These are phyloP conservation scores for Erythrolamprus reginae DNA, from an alignment of 2,113 vertebrate species.

Conservation along the genomic window DNA sequence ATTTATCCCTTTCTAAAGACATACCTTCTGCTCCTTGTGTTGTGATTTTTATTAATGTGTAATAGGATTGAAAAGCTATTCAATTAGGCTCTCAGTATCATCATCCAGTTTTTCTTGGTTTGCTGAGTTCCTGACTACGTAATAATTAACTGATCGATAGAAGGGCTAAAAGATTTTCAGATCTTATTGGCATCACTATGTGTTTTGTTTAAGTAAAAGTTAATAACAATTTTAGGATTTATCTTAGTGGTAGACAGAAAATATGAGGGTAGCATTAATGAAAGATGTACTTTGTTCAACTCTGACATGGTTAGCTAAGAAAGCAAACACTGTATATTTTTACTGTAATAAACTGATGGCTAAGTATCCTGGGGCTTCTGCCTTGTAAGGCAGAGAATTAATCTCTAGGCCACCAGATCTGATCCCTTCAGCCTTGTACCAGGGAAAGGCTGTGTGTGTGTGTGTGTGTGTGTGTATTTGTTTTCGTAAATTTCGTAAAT, in stretches of 20 bases:
- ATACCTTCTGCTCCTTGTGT: neutral
- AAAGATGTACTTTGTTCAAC: neutral
- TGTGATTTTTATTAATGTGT: neutral
- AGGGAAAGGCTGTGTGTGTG: too few relatives aligned
- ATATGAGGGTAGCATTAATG: neutral
- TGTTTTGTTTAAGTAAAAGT: conserved; percentile 19
- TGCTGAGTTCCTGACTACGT: neutral
- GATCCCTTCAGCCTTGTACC: too few relatives aligned
- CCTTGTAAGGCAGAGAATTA: too few relatives aligned
- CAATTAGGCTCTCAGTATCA: neutral
- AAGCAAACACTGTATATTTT: neutral
- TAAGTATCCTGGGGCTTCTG: too few relatives aligned
- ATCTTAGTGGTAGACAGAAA: neutral
- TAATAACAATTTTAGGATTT: conserved; percentile 12
- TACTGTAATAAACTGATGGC: neutral
- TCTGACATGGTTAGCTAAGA: conserved; percentile 4
- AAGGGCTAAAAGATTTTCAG: neutral
- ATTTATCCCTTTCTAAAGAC: neutral
- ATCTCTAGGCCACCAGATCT: too few relatives aligned
- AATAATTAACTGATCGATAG: neutral
- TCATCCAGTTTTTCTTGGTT: neutral
- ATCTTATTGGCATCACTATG: neutral
- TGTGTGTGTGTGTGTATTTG: too few relatives aligned
- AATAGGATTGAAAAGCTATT: neutral
- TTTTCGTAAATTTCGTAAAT: too few relatives aligned